Base-by-base conservation (phyloP, 2,797 vertebrate species). In the Arrhamphus sclerolepis region DNA sequence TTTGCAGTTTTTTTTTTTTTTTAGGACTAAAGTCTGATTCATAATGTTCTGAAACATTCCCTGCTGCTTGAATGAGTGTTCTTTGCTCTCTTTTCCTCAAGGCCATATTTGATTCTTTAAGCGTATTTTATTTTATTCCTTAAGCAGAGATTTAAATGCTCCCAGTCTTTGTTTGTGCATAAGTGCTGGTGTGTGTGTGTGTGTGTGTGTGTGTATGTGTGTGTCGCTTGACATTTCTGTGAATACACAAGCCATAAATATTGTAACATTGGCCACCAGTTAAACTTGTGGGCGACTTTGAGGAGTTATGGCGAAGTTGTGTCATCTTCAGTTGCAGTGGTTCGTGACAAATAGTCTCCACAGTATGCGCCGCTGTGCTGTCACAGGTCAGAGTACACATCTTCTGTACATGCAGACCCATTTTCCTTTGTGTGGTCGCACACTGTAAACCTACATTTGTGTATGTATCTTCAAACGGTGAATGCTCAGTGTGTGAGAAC, bases 31-130 rank as follows among this genome's bases (percentile, higher is more conserved):
- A 62, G 53, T 58, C 21, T 53, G 43, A 24, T 50, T 56, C 8
- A 13, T 61, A 57, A 50, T 58, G 64, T 72, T 74, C 67, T 48
- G 29, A 29, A 29, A 29, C 8, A 29, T 29, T 62, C 64, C 62
- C 43, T 56, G 62, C 66, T 44, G 48, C 9, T 53, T 73, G 20
- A 61, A 65, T 41, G 38, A 56, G 21, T 20, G 22, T 21, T 48
- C 51, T 73, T 69, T 57, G n/a, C 5, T 49, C 52, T 49, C 40
- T 55, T 47, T 26, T 17, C 4, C 39, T 60, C 0, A 1, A 54
- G 63, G 58, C 22, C 39, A 43, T 38, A 42, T 60, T 59, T 20
- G 14, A 20, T 3, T 29, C 6, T 2, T 7, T 29, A 29, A 29
- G 29, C 8, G 8, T 29, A 9, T 29, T 29, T 9, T 3, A 7